Percentiles rank a stretch among this genome's conserved stretches.
phyloP scores from a whole-genome alignment of 92 coral and sea anemone species.

The Heliopora coerulea region DNA sequence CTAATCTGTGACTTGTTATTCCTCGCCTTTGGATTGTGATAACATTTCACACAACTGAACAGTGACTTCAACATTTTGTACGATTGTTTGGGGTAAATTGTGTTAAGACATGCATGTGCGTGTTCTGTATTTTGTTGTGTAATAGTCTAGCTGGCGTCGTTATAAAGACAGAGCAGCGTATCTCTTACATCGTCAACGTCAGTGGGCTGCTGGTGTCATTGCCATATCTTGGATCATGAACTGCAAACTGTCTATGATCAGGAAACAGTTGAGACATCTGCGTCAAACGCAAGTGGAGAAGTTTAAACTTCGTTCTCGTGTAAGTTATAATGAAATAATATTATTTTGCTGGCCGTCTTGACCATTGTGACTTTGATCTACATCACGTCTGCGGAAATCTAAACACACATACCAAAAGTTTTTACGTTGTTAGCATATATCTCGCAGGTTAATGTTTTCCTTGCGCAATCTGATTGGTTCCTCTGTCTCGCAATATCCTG shows the following conservation, averaged over 20 bases:
- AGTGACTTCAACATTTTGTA: not conserved
- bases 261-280: slow-evolving; percentile 80
- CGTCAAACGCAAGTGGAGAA: slow-evolving; percentile 76
- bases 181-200: slow-evolving; percentile 76
- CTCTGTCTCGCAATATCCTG: too few relatives aligned
- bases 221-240: slow-evolving; percentile 99
- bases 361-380: too few relatives aligned
- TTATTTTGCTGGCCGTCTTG: too few relatives aligned
- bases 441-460: too few relatives aligned
- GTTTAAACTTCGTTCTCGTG: slow-evolving; percentile 83
- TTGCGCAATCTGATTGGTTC: too few relatives aligned
- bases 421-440: too few relatives aligned
- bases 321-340: too few relatives aligned
- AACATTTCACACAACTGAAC: too few relatives aligned
- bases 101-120: not conserved
- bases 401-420: too few relatives aligned
- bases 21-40: too few relatives aligned
- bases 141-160: slow-evolving; percentile 92
- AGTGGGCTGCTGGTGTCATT: slow-evolving; percentile 99
- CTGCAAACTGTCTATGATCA: slow-evolving; percentile 91
- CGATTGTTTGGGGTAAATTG: not conserved
- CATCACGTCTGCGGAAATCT: too few relatives aligned
- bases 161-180: slow-evolving; percentile 89
- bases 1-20: too few relatives aligned
- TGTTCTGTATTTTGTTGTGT: not conserved